These are phyloP conservation scores for human (Homo sapiens) DNA, from an alignment of 2,113 vertebrate genomes.

Conservation along the genomic window GRCh38 chr5:129385001-129385500, in stretches of 20 bases:
- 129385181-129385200: background rate
- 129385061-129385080: background rate
- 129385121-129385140: background rate
- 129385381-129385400: accelerated
- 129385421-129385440: background rate
- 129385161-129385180: background rate
- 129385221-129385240: background rate
- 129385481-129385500: background rate
- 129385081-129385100: background rate
- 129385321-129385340: background rate
- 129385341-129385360: background rate
- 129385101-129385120: conserved; percentile 2
- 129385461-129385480: background rate
- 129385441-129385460: background rate
- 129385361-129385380: background rate
- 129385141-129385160: conserved; percentile 1
- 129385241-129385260: background rate
- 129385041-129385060: conserved; percentile 45
- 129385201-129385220: background rate
- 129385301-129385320: background rate
- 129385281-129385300: background rate
- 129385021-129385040: conserved; percentile 4
- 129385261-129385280: background rate
- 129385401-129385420: background rate
- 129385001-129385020: background rate